Percentiles rank a stretch among this genome's conserved stretches.
Conservation (phyloP, 2,113 vertebrate species). For the Muntiacus reevesi region DNA sequence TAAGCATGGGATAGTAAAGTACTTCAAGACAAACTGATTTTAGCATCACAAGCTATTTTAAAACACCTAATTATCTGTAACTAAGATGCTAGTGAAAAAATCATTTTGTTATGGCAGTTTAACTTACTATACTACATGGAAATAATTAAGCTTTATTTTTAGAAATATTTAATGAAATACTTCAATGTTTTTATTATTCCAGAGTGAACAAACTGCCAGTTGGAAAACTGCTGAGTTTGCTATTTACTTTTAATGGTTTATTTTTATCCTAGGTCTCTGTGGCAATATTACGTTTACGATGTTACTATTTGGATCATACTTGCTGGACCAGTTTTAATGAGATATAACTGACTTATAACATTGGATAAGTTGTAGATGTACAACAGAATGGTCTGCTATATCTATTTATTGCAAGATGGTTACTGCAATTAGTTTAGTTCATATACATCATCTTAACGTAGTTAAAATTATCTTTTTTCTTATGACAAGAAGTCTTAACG, state of each 20-base stretch:
- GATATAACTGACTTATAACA: not conserved
- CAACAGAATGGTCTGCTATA: not conserved
- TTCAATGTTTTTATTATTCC: not conserved
- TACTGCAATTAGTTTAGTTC: not conserved
- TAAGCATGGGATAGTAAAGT: not conserved
- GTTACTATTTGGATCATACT: not conserved
- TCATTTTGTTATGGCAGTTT: not conserved
- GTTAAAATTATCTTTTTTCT: not conserved
- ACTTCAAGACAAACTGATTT: not conserved
- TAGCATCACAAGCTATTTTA: not conserved
- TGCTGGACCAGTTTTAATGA: not conserved
- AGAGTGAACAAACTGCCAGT: not conserved
- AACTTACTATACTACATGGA: not conserved
- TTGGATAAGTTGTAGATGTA: not conserved
- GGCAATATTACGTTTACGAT: not conserved
- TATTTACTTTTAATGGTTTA: not conserved
- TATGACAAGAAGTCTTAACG: not conserved
- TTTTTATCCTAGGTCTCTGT: not conserved
- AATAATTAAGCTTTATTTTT: conserved; percentile 6
- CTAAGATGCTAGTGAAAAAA: not conserved
- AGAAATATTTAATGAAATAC: conserved; percentile 3
- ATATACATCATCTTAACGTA: not conserved
- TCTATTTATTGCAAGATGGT: not conserved
- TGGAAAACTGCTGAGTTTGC: not conserved
- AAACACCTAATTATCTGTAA: not conserved